Evolutionary conservation across 2,888 invertebrate species (phyloP).

Genomic region (Cheilosia pagana): DNA sequence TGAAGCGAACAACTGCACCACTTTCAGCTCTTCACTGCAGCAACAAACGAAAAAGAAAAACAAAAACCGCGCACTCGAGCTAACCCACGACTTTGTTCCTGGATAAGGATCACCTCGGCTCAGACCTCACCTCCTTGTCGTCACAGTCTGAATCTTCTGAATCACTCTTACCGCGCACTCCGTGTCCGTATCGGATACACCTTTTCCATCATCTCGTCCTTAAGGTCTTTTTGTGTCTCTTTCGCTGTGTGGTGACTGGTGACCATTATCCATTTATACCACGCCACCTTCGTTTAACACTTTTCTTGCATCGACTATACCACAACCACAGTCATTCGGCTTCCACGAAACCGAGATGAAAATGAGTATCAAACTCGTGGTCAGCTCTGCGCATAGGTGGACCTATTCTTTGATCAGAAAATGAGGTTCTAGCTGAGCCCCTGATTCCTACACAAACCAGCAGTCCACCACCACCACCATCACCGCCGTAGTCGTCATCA

Average conservation of each 20-base stretch:
- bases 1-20: slow-evolving; percentile 50
- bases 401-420: slow-evolving; percentile 45
- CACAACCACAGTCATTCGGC: background rate
- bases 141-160: slow-evolving; percentile 5
- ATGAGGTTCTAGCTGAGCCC: slow-evolving; percentile 49
- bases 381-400: slow-evolving; percentile 43
- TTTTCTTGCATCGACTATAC: slow-evolving; percentile 45
- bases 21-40: slow-evolving; percentile 41
- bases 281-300: slow-evolving; percentile 72
- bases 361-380: slow-evolving; percentile 66
- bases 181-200: background rate
- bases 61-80: slow-evolving; percentile 32
- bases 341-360: slow-evolving; percentile 46
- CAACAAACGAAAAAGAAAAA: slow-evolving; percentile 4
- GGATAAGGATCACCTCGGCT: slow-evolving; percentile 66
- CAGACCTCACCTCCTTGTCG: slow-evolving; percentile 33
- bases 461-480: slow-evolving; percentile 32
- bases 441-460: slow-evolving; percentile 4
- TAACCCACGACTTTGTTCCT: slow-evolving; percentile 73
- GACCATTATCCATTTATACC: slow-evolving; percentile 42
- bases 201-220: slow-evolving; percentile 59
- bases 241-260: slow-evolving; percentile 40
- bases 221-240: slow-evolving; percentile 39
- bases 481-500: slow-evolving; percentile 40
- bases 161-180: slow-evolving; percentile 3